Evolutionary conservation across 2,888 invertebrate species (phyloP).

Genomic region (Folsomia manolachei): DNA sequence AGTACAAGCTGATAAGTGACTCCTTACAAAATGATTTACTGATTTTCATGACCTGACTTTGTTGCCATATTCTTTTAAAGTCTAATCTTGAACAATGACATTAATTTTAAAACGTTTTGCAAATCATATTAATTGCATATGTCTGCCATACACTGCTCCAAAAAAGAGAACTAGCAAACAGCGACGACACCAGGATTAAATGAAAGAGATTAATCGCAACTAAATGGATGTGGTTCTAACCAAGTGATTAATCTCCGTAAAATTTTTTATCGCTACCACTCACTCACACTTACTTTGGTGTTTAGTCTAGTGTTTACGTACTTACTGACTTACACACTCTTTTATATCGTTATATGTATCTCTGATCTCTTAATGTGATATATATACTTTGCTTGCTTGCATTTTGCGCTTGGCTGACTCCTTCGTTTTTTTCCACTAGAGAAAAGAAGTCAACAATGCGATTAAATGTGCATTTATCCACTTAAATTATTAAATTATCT

Average conservation of each 20-base stretch:
- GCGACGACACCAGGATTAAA: constrained; percentile 19
- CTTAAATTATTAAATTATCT: background rate
- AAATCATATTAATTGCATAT: too few relatives aligned
- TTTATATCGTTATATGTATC: background rate
- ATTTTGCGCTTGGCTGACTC: background rate
- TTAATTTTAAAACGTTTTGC: too few relatives aligned
- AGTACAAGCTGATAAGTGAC: too few relatives aligned
- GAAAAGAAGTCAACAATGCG: background rate
- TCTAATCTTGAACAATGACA: too few relatives aligned
- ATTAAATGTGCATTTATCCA: constrained; percentile 5
- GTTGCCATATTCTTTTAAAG: too few relatives aligned
- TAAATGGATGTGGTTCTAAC: constrained; percentile 14
- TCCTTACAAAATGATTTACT: too few relatives aligned
- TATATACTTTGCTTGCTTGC: too few relatives aligned
- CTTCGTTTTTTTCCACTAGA: background rate
- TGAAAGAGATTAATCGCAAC: constrained; percentile 21
- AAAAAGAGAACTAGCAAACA: constrained; percentile 4
- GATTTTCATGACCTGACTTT: too few relatives aligned
- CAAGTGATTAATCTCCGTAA: constrained; percentile 22
- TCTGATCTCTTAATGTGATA: too few relatives aligned
- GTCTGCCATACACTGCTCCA: background rate
- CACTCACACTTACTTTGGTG: background rate
- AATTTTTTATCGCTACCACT: constrained; percentile 10
- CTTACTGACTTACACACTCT: too few relatives aligned
- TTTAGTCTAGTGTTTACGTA: background rate